Base-by-base conservation (phyloP, 92 coral and sea anemone species). In the Epizoanthus rinbou region DNA sequence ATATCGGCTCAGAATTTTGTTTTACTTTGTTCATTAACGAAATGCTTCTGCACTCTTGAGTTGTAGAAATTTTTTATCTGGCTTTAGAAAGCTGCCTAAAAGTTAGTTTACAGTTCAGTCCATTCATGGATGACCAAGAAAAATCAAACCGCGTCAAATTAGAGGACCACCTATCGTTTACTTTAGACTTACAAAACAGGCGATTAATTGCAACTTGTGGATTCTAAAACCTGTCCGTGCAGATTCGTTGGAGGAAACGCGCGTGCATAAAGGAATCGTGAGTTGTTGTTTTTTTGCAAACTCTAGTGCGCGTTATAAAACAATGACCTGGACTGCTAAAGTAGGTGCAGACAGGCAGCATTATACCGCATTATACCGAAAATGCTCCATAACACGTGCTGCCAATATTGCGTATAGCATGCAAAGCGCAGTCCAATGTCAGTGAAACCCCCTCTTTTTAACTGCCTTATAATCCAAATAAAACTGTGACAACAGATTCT, bases 101-200 rank as follows among this genome's bases (percentile, higher is more conserved):
- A 67, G 21, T 67, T 67, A 14, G 72, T 33, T 50, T 10, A 50
- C 54, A 9, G 54, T 11, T 50, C 14, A 3, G 15, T 50, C 9
- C 54, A 47, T 11, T 47, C 54, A 47, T 10, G 54, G 54, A 47
- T 67, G 72, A 41, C 50, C 21, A 15, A 11, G 22, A 33, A 67
- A 67, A 67, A 33, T 14, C 9, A 67, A 33, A 67, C 72, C 4
- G 72, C 22, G 33, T 15, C 64, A 62, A 56, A 41, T 19, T 15
- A 62, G 24, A 13, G 21, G 71, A 0, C 71, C 82, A 21, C 71
- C 82, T 6, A 62, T 19, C 19, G 82, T 62, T 78, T 41, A 18
- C 23, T 59, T 15, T 9, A 39, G 9, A 78, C 25, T 63, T 65
- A 62, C 52, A 19, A 60, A 78, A 62, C 15, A 57, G 70, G 45